Base-by-base conservation (phyloP, 2,888 invertebrate genomes). In the Pollenia labialis region DNA sequence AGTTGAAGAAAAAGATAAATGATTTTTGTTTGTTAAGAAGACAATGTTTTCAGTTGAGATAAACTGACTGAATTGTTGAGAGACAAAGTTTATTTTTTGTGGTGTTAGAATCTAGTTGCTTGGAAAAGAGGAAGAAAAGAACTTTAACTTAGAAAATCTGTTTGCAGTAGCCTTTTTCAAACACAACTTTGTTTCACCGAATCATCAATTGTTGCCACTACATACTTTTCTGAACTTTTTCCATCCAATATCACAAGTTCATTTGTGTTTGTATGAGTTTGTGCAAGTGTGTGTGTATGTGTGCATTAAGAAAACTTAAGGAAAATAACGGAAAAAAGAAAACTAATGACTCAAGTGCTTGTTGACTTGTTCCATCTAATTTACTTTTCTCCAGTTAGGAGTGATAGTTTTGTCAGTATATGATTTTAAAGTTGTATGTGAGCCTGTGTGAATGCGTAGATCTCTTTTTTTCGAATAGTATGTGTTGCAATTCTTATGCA, bases 301-400 rank as follows among this genome's bases (percentile, higher is more conserved):
- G 16, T 56, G 56, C 42, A 18, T 50, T 56, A 56, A 66, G 44
- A 84, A 48, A 80, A 60, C 42, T 60, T 48, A 50, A 58, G 66
- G 77, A 79, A 72, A 74, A 84, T 84, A 79, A 84, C 60, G 74
- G 68, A 48, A 69, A 58, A 77, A 80, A 81, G 74, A 69, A 77
- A 84, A 87, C 87, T 87, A 87, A 87, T 87, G 87, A 87, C 77
- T 87, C 81, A 56, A 87, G 87, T 87, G 87, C 84, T 87, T 87
- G 87, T 87, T 87, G 87, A 84, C 87, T 87, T 87, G 84, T 87
- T 87, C 84, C 87, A 87, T 87, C 87, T 87, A 87, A 87, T 87
- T 87, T 87, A 84, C 81, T 87, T 81, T 86, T 68, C 79, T 68
- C 62, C 75, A 75, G 46, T 79, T 75, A 60, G 54, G 66, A 79